Conservation (phyloP, 2,888 invertebrate genomes). For the Megastigmus dorsalis region DNA sequence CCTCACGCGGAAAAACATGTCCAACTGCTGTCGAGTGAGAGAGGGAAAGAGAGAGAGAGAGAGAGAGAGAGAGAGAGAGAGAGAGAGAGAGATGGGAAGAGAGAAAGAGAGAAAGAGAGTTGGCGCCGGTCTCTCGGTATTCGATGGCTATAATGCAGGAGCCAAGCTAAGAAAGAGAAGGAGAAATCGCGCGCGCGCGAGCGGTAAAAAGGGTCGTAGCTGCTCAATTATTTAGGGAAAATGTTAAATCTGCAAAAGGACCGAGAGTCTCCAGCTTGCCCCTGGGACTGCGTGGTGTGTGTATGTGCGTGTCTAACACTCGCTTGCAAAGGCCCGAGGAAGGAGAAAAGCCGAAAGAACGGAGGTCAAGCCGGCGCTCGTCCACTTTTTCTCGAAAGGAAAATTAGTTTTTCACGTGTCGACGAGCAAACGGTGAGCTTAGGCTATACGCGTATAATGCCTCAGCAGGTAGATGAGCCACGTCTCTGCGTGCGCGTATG, state of each 20-base stretch:
- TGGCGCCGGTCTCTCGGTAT: too few relatives aligned
- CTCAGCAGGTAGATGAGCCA: constrained; percentile 47
- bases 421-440: constrained; percentile 52
- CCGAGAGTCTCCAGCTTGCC: neutral
- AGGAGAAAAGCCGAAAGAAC: constrained; percentile 8
- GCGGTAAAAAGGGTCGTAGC: constrained; percentile 53
- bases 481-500: constrained; percentile 46
- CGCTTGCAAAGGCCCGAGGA: neutral
- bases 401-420: constrained; percentile 57
- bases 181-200: neutral
- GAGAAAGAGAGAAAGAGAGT: too few relatives aligned
- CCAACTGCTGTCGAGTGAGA: constrained; percentile 16
- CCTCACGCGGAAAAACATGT: constrained; percentile 53
- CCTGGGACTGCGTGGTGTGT: neutral
- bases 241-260: constrained; percentile 61
- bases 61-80: neutral
- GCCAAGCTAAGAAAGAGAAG: too few relatives aligned
- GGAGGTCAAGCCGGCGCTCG: constrained; percentile 17
- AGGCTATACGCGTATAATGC: constrained; percentile 26
- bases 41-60: constrained; percentile 1
- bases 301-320: neutral
- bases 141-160: too few relatives aligned
- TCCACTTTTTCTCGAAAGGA: constrained; percentile 41
- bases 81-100: too few relatives aligned
- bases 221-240: constrained; percentile 67